phyloP scores from a whole-genome alignment of 2,113 vertebrate genomes.

The Lota lota region DNA sequence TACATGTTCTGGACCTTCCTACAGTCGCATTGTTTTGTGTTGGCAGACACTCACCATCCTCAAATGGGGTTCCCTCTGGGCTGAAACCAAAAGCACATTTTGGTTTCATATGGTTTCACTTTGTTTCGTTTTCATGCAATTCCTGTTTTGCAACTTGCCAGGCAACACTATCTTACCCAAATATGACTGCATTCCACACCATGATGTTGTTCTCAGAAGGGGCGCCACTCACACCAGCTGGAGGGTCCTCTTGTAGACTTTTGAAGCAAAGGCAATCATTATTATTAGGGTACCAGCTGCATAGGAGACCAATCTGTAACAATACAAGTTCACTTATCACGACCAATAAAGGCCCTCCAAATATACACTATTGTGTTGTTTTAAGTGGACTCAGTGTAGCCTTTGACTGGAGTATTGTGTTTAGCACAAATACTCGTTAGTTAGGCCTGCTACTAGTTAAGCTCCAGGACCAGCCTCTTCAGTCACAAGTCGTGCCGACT shows the following conservation, averaged over 20 bases:
- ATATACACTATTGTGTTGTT: no score
- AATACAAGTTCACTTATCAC: no score
- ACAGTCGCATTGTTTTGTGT: no score
- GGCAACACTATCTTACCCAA: constrained; percentile 78
- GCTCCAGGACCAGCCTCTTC: no score
- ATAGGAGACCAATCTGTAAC: neutral
- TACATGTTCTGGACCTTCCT: no score
- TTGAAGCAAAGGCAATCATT: neutral
- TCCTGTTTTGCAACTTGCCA: neutral
- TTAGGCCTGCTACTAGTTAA: no score
- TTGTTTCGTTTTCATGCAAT: neutral
- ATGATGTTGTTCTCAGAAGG: constrained; percentile 98
- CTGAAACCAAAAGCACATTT: constrained; percentile 57
- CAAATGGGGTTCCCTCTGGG: constrained; percentile 97
- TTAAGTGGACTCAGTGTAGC: no score
- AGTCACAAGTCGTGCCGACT: no score
- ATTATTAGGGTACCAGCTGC: neutral
- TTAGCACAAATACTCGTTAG: no score
- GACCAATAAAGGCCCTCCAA: no score
- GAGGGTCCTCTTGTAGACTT: constrained; percentile 95
- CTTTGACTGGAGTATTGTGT: no score
- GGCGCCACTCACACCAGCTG: constrained; percentile 91
- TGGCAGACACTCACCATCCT: constrained; percentile 71
- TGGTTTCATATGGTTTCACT: no score
- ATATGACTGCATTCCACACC: constrained; percentile 98